phyloP scores from a whole-genome alignment of 30 jellyfish, hydroid and myxozoan genomes.

The Hydractinia echinata region DNA sequence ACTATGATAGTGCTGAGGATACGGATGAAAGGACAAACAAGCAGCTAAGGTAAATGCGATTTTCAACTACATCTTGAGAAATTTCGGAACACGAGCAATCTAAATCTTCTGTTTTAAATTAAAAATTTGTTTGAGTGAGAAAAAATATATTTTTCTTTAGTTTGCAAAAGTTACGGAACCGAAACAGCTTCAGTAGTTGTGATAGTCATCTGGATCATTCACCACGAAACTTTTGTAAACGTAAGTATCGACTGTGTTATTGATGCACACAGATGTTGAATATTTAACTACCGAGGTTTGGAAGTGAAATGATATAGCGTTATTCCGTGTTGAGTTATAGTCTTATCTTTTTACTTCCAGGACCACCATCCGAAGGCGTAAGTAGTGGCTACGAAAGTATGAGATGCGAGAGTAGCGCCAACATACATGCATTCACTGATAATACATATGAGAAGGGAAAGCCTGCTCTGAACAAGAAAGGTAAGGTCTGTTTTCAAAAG shows the following conservation, averaged over 20 bases:
- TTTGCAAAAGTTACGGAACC: slow-evolving; percentile 43
- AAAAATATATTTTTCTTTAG: slow-evolving; percentile 28
- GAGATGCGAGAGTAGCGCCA: slow-evolving; percentile 89
- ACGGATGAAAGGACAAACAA: slow-evolving; percentile 31
- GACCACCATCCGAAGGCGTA: slow-evolving; percentile 89
- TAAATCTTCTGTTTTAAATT: background rate
- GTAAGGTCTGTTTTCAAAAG: background rate
- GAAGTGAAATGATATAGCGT: background rate
- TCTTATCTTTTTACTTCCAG: slow-evolving; percentile 30
- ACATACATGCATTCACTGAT: slow-evolving; percentile 33
- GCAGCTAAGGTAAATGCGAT: background rate
- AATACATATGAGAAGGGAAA: slow-evolving; percentile 13
- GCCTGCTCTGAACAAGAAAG: slow-evolving; percentile 1
- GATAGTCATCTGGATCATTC: slow-evolving; percentile 55
- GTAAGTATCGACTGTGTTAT: background rate
- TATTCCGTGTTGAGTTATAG: background rate
- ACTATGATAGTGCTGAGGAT: slow-evolving; percentile 35
- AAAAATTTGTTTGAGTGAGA: background rate
- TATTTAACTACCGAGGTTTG: too few species aligned
- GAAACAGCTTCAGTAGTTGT: slow-evolving; percentile 80
- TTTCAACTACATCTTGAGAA: background rate
- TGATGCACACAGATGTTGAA: too few species aligned
- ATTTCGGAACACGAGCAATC: background rate
- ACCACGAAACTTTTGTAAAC: slow-evolving; percentile 21
- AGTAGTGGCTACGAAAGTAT: slow-evolving; percentile 99